Percentiles rank a stretch among this genome's conserved stretches.
phyloP scores from a whole-genome alignment of 23 tunicate species.

The Ascidia mentula region DNA sequence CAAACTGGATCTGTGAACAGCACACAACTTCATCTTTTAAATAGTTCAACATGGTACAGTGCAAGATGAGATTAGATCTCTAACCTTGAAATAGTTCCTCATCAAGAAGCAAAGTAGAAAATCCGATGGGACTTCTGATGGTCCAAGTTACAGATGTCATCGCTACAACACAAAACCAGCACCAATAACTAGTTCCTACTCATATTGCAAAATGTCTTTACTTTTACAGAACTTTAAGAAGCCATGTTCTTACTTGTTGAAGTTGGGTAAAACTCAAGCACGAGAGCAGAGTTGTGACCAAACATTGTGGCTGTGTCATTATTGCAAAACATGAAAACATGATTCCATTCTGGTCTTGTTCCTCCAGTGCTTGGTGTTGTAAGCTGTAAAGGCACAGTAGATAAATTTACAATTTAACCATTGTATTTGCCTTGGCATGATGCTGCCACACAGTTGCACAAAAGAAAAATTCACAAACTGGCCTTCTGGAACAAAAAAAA shows the following conservation, averaged over 20 bases:
- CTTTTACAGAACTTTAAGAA: background rate
- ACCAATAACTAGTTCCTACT: background rate
- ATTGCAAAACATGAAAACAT: slow-evolving; percentile 62
- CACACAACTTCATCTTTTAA: no score
- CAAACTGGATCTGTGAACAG: no score
- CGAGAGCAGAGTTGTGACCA: slow-evolving; percentile 79
- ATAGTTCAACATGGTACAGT: no score
- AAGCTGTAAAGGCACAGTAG: slow-evolving; percentile 22
- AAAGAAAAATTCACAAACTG: no score
- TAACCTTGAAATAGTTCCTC: slow-evolving; percentile 71
- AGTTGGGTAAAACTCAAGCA: slow-evolving; percentile 73
- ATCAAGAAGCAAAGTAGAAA: slow-evolving; percentile 58
- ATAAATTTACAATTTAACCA: no score
- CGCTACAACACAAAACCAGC: slow-evolving; percentile 26
- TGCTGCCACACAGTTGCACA: no score
- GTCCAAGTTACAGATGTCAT: slow-evolving; percentile 85
- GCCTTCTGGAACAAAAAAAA: no score
- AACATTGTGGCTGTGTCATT: slow-evolving; percentile 87
- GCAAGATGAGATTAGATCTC: no score
- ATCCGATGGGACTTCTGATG: slow-evolving; percentile 75
- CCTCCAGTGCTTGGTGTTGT: slow-evolving; percentile 62
- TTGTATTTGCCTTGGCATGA: no score
- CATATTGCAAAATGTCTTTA: background rate
- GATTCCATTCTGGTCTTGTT: slow-evolving; percentile 71
- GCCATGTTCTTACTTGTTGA: slow-evolving; percentile 42